phyloP scores from a whole-genome alignment of 2,797 vertebrate species.

The Notoglanidium macrostoma region DNA sequence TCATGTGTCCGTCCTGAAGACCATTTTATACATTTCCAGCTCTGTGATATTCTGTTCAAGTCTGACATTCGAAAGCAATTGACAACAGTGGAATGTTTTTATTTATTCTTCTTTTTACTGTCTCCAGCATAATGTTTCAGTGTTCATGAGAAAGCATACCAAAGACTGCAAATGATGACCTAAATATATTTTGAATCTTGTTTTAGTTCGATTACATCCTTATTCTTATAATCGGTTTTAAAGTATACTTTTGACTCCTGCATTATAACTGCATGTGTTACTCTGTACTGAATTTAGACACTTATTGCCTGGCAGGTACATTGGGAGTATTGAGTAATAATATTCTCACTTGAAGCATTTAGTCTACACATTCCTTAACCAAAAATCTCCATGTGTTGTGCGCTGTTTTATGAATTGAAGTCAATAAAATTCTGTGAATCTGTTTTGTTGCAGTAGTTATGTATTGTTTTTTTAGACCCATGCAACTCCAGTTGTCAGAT shows the following conservation, averaged over 20 bases:
- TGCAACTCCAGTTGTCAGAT: background rate
- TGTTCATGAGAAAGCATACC: constrained; percentile 20
- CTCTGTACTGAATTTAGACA: constrained; percentile 14
- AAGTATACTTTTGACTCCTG: background rate
- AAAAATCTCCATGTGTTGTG: constrained; percentile 19
- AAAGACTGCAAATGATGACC: constrained; percentile 28
- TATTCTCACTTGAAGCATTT: constrained; percentile 16
- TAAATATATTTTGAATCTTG: constrained; percentile 5
- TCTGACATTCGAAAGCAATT: background rate
- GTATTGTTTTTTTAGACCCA: background rate
- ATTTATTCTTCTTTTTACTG: constrained; percentile 39
- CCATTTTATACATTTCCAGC: background rate
- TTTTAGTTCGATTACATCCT: background rate
- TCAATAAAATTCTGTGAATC: constrained; percentile 37
- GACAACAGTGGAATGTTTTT: constrained; percentile 13
- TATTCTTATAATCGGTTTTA: background rate
- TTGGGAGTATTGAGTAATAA: constrained; percentile 26
- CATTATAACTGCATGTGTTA: constrained; percentile 33
- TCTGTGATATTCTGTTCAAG: background rate
- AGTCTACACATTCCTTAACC: constrained; percentile 10
- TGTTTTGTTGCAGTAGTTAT: background rate
- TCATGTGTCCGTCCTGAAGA: background rate
- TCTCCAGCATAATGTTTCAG: constrained; percentile 26
- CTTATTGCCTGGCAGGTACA: constrained; percentile 9
- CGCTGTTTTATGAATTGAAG: constrained; percentile 36